Evolutionary conservation across 2,888 invertebrate species (phyloP).

Genomic region (Heliconius ethilla): DNA sequence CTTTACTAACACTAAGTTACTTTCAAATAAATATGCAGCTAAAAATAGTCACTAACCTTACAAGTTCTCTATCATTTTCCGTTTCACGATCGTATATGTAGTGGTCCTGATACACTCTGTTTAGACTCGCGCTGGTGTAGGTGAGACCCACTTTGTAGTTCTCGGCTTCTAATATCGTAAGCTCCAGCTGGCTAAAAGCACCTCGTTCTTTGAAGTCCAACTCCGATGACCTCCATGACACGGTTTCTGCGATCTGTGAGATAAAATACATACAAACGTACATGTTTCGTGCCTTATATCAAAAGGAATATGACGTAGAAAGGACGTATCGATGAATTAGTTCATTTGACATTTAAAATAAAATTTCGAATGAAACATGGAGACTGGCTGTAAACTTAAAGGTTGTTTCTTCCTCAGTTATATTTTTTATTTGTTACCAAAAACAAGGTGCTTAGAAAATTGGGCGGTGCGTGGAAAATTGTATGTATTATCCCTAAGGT

Average conservation of each 20-base stretch:
- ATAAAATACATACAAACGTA: not conserved
- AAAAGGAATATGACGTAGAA: too few relatives aligned
- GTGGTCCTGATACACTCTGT: slow-evolving; percentile 63
- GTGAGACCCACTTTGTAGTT: slow-evolving; percentile 69
- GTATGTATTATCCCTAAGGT: too few relatives aligned
- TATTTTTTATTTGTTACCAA: too few relatives aligned
- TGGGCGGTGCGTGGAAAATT: too few relatives aligned
- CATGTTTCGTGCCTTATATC: too few relatives aligned
- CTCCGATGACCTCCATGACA: slow-evolving; percentile 63
- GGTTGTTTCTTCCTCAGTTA: too few relatives aligned
- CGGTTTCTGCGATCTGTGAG: slow-evolving; percentile 70
- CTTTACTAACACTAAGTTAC: too few relatives aligned
- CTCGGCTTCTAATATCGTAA: slow-evolving; percentile 67
- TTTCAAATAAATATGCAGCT: not conserved
- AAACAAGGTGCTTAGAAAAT: too few relatives aligned
- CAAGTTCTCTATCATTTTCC: slow-evolving; percentile 60
- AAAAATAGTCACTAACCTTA: slow-evolving; percentile 52
- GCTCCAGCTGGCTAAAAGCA: slow-evolving; percentile 72
- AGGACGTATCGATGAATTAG: too few relatives aligned
- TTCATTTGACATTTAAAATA: too few relatives aligned
- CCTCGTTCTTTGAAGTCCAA: slow-evolving; percentile 72
- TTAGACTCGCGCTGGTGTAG: slow-evolving; percentile 67
- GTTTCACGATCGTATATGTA: slow-evolving; percentile 59
- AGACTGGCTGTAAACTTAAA: too few relatives aligned
- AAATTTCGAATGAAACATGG: too few relatives aligned